phyloP scores from a whole-genome alignment of 1,140 invertebrate species.

The Kradibia gibbosae region DNA sequence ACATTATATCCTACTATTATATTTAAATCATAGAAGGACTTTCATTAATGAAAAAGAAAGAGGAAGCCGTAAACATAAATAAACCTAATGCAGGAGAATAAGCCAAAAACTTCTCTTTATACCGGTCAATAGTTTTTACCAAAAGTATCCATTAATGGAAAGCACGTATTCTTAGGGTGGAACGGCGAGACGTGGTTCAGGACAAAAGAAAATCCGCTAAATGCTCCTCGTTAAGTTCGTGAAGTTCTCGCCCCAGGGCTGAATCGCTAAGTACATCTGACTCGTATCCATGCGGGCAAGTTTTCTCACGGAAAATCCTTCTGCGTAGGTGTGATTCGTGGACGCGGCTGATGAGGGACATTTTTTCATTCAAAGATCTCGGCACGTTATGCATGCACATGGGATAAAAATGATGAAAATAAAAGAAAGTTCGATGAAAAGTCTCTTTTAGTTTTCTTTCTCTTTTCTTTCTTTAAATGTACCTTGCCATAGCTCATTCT shows the following conservation, averaged over 20 bases:
- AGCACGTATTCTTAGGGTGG: neutral
- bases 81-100: neutral
- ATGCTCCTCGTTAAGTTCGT: constrained; percentile 19
- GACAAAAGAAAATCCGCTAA: constrained; percentile 34
- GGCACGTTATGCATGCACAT: neutral
- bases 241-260: neutral
- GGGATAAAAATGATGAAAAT: neutral
- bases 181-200: neutral
- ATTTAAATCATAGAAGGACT: neutral
- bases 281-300: neutral
- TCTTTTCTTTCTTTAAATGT: constrained; percentile 42
- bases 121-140: neutral
- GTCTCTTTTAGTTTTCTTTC: neutral
- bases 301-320: constrained; percentile 1
- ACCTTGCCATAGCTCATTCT: constrained; percentile 52
- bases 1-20: neutral
- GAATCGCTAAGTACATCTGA: constrained; percentile 11
- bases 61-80: neutral
- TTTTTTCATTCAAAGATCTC: constrained; percentile 51
- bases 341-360: constrained; percentile 52
- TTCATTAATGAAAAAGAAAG: neutral
- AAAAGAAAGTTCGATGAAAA: neutral
- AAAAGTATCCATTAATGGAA: constrained; percentile 16
- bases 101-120: constrained; percentile 14
- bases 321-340: neutral